Conservation (phyloP, 2,113 vertebrate genomes). For the Corythoichthys haematopterus region DNA sequence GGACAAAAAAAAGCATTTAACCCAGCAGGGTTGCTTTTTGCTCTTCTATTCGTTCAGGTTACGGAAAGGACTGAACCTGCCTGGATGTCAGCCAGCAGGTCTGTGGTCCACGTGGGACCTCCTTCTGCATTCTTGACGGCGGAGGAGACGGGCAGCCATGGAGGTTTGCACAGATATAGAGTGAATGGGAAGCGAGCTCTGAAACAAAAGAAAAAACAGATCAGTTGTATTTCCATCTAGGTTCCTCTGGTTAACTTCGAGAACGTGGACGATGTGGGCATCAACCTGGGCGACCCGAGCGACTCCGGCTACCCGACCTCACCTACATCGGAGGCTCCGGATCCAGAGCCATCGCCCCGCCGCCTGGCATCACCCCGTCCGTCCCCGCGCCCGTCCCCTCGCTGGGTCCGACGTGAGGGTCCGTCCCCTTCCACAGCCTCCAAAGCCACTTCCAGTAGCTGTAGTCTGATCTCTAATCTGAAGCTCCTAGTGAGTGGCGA, state of each 20-base stretch:
- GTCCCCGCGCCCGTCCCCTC: slow-evolving; percentile 60
- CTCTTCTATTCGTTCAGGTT: slow-evolving; percentile 26
- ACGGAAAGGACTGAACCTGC: slow-evolving; percentile 30
- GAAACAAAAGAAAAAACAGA: background rate
- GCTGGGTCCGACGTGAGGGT: slow-evolving; percentile 46
- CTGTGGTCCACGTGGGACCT: slow-evolving; percentile 36
- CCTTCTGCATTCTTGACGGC: slow-evolving; percentile 33
- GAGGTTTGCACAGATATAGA: slow-evolving; percentile 58
- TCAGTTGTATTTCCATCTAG: background rate
- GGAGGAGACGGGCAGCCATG: slow-evolving; percentile 73
- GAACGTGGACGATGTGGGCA: slow-evolving; percentile 83
- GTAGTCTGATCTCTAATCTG: slow-evolving; percentile 83
- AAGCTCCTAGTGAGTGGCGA: slow-evolving; percentile 80
- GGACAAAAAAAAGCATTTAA: slow-evolving; percentile 39
- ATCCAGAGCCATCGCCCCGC: slow-evolving; percentile 56
- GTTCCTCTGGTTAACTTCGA: slow-evolving; percentile 89
- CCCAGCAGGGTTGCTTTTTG: slow-evolving; percentile 19
- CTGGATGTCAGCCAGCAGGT: slow-evolving; percentile 58
- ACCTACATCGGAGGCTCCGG: slow-evolving; percentile 63
- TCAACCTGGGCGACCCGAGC: slow-evolving; percentile 74
- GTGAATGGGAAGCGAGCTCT: background rate
- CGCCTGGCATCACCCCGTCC: slow-evolving; percentile 54
- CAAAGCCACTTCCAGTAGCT: slow-evolving; percentile 75
- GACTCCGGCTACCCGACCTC: slow-evolving; percentile 79
- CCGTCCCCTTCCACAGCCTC: slow-evolving; percentile 56